phyloP scores from a whole-genome alignment of 2,113 vertebrate species.

The Paradisaea rubra region DNA sequence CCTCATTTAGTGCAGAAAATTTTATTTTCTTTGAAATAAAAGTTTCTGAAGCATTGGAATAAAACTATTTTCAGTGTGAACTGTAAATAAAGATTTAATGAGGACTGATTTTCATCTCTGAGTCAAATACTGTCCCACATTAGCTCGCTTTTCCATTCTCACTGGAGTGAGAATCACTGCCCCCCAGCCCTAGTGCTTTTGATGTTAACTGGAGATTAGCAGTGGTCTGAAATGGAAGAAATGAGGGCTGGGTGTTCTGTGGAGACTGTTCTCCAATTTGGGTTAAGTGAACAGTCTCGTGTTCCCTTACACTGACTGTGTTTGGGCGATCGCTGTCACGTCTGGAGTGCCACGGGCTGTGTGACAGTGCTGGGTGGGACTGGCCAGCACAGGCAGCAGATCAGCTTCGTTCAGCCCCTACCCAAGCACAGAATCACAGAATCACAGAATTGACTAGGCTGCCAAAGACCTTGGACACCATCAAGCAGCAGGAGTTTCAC shows the following conservation, averaged over 20 bases:
- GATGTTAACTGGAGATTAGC: not conserved
- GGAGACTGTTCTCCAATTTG: not conserved
- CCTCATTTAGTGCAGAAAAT: not conserved
- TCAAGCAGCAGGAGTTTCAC: not conserved
- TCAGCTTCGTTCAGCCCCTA: not conserved
- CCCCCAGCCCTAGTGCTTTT: conserved; percentile 18
- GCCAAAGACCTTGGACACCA: not conserved
- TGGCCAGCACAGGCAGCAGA: not conserved
- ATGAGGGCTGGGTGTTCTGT: not conserved
- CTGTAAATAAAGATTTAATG: conserved; percentile 33
- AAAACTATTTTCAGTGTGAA: not conserved
- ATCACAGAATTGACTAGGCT: not conserved
- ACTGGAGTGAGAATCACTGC: not conserved
- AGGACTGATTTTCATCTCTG: conserved; percentile 32
- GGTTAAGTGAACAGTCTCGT: not conserved
- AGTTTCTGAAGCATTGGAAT: not conserved
- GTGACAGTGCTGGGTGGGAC: not conserved
- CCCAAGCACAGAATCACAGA: not conserved
- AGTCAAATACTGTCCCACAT: conserved; percentile 2
- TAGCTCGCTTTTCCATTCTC: conserved; percentile 10
- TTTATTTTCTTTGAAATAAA: not conserved
- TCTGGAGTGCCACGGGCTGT: not conserved
- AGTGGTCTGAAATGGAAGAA: not conserved
- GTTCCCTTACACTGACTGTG: not conserved
- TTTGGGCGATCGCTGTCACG: not conserved